Evolutionary conservation across 2,888 invertebrate species (phyloP), one percentile per base, ranked within the genome.

Genomic region (Idaea biselata): DNA sequence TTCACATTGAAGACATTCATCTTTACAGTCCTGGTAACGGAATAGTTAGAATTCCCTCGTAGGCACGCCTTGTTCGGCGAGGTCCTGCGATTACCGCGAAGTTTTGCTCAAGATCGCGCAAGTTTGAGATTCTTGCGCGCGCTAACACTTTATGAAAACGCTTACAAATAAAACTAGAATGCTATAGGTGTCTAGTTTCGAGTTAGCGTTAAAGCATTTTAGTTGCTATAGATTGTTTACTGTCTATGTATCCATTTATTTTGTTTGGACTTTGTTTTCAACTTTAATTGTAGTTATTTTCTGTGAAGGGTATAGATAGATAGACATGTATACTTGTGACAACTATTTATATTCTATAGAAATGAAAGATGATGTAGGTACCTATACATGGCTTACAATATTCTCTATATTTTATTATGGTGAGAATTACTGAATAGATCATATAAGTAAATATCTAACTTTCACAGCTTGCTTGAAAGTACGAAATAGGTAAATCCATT

Each of bases 21-120:
- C 73, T 72, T 68, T 64, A 64, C 63, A 69, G 61, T 63, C 71
- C 59, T 65, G 25, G 71, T 72, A 74, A 68, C 70, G 71, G 73
- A 74, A 76, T 80, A 70, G 73, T 70, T 76, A 72, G 75, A 71
- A 82, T 82, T 75, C 72, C 73, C 65, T 62, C 69, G 69, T 75
- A 72, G 71, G 70, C 73, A 70, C 66, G 67, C 75, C 80, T 74
- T 78, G 73, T 73, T 69, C 62, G 68, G 73, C 71, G 70, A 76
- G 70, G 68, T 71, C 70, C 64, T 59, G 63, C 69, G 70, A 69
- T 74, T 73, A 76, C 74, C 68, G 66, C 71, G 68, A 74, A 73
- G 67, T 74, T 69, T 65, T 61, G 69, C 65, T 67, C 67, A 71
- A 67, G 73, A 69, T 66, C 68, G 67, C 65, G 76, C 76, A 70